Conservation (phyloP, 2,113 vertebrate species). For the Narcine bancroftii region DNA sequence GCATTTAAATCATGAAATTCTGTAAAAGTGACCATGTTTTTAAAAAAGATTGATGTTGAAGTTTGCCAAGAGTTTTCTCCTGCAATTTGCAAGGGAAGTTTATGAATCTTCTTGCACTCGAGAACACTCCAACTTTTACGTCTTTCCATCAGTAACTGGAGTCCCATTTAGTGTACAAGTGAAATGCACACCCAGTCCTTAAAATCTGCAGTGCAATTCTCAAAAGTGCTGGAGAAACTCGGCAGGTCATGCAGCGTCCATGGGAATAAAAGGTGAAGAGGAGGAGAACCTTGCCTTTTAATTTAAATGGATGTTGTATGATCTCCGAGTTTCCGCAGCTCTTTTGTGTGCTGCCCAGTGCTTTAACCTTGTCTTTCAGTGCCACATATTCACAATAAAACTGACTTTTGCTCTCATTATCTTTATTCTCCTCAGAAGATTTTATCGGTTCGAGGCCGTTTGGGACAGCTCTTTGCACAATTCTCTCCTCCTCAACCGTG, state of each 20-base stretch:
- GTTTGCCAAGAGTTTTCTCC: background rate
- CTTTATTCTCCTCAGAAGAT: conserved; percentile 63
- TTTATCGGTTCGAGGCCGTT: conserved; percentile 92
- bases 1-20: background rate
- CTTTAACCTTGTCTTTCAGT: background rate
- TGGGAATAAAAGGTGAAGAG: no score
- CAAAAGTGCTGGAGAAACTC: no score
- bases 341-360: no score
- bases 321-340: no score
- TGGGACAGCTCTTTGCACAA: conserved; percentile 98
- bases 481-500: conserved; percentile 88
- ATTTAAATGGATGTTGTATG: no score
- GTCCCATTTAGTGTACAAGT: no score
- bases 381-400: background rate
- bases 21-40: background rate
- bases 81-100: background rate
- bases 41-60: background rate
- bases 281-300: no score
- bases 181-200: no score
- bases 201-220: no score
- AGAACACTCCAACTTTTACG: background rate
- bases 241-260: no score
- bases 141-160: no score
- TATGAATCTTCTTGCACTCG: background rate
- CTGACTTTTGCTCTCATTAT: background rate